Conservation (phyloP, 2,113 vertebrate genomes). For the Zosterops pallidus region DNA sequence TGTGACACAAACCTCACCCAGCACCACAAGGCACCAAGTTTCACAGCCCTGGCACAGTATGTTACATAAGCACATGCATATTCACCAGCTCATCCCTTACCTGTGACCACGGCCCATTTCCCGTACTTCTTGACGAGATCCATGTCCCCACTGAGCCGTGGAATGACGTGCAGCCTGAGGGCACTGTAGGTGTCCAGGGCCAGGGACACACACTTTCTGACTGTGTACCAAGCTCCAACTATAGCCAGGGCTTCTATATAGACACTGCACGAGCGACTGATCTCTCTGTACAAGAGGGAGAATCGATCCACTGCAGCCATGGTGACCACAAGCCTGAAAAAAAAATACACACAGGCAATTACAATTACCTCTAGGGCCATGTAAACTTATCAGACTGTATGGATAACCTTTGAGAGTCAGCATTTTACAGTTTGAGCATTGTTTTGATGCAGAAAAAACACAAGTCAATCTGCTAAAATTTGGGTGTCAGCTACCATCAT, state of each 20-base stretch:
- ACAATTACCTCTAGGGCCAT: background rate
- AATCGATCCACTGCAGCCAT: slow-evolving; percentile 98
- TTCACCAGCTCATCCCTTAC: slow-evolving; percentile 71
- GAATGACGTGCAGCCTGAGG: slow-evolving; percentile 85
- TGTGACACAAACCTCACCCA: background rate
- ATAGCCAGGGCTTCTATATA: slow-evolving; percentile 88
- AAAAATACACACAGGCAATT: background rate
- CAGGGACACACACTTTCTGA: slow-evolving; percentile 76
- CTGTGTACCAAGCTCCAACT: slow-evolving; percentile 87
- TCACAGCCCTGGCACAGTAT: background rate
- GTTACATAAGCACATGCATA: background rate
- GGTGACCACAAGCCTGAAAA: slow-evolving; percentile 18
- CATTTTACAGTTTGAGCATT: background rate
- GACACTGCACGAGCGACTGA: slow-evolving; percentile 83
- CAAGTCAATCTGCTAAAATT: background rate
- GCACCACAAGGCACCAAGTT: background rate
- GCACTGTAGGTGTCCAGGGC: slow-evolving; percentile 78
- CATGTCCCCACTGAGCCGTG: slow-evolving; percentile 71
- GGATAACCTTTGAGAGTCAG: background rate
- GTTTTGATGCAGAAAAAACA: background rate
- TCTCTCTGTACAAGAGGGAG: slow-evolving; percentile 85
- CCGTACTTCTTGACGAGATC: slow-evolving; percentile 85
- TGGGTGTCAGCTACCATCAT: background rate
- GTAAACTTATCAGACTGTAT: background rate
- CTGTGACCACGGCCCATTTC: slow-evolving; percentile 89